Evolutionary conservation across 1,140 invertebrate species (phyloP).

Genomic region (Dinoponera quadriceps): DNA sequence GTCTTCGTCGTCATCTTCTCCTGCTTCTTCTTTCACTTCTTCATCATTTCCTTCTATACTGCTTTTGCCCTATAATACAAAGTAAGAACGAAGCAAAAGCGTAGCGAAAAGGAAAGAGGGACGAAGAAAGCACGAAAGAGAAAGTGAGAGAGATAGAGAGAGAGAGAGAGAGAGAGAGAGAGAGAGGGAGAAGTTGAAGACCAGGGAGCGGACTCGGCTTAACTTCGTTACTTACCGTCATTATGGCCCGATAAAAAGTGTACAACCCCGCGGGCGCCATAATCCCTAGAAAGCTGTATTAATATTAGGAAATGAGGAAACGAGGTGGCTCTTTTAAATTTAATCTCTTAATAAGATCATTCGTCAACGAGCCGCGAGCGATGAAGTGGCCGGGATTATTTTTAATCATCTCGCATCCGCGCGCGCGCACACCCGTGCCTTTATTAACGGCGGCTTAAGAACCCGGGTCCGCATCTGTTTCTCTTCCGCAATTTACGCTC

Average conservation of each 20-base stretch:
- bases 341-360: constrained; percentile 78
- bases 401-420: constrained; percentile 63
- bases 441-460: constrained; percentile 66
- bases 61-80: constrained; percentile 4
- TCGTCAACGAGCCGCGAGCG: constrained; percentile 72
- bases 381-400: constrained; percentile 71
- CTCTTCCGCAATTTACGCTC: constrained; percentile 64
- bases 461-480: constrained; percentile 34
- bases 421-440: background rate
- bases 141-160: too few species aligned
- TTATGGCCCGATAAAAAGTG: constrained; percentile 73
- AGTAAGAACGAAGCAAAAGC: background rate
- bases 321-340: constrained; percentile 74
- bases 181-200: constrained; percentile 7
- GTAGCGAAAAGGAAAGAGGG: constrained; percentile 8
- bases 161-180: too few species aligned
- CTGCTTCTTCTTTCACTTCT: background rate
- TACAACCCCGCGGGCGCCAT: constrained; percentile 66
- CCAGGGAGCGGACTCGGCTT: constrained; percentile 53
- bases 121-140: background rate
- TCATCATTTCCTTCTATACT: background rate
- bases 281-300: constrained; percentile 72
- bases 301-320: constrained; percentile 74
- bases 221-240: constrained; percentile 74
- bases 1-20: background rate